phyloP scores from a whole-genome alignment of 1,140 invertebrate species.

The Zaprionus capensis region DNA sequence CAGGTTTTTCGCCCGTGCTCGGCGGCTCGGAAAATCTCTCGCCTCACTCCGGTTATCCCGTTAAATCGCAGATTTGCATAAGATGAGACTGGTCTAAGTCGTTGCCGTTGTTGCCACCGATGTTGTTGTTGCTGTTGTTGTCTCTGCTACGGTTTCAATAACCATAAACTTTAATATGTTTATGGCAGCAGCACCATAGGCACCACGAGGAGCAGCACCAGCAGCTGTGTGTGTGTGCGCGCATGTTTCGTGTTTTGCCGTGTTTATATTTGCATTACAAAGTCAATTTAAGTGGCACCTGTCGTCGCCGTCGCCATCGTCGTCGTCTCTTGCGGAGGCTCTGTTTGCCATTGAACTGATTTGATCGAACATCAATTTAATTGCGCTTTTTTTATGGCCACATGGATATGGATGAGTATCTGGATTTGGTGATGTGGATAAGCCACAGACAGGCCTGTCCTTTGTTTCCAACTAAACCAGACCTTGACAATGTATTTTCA shows the following conservation, averaged over 20 bases:
- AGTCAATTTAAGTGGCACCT: conserved; percentile 62
- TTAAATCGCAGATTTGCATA: conserved; percentile 62
- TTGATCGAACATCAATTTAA: conserved; percentile 77
- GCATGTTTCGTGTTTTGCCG: conserved; percentile 20
- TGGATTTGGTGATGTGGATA: background rate
- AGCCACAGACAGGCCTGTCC: background rate
- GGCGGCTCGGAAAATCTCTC: conserved; percentile 26
- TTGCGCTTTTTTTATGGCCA: conserved; percentile 57
- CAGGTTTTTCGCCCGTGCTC: conserved; percentile 60
- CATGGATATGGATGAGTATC: conserved; percentile 1
- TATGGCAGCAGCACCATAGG: conserved; percentile 58
- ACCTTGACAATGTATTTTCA: background rate
- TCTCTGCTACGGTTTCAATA: conserved; percentile 61
- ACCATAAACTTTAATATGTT: conserved; percentile 79
- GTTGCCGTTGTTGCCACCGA: conserved; percentile 22
- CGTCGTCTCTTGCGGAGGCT: background rate
- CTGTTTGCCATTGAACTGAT: conserved; percentile 57
- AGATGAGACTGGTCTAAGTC: conserved; percentile 36
- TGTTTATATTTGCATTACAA: conserved; percentile 76
- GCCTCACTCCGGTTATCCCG: conserved; percentile 24
- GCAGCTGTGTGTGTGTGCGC: conserved; percentile 30
- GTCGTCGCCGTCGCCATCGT: background rate
- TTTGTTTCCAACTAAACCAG: background rate
- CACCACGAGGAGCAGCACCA: conserved; percentile 32
- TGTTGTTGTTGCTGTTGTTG: conserved; percentile 33